Evolutionary conservation across 1,140 invertebrate species (phyloP).

Genomic region (Globodera rostochiensis): DNA sequence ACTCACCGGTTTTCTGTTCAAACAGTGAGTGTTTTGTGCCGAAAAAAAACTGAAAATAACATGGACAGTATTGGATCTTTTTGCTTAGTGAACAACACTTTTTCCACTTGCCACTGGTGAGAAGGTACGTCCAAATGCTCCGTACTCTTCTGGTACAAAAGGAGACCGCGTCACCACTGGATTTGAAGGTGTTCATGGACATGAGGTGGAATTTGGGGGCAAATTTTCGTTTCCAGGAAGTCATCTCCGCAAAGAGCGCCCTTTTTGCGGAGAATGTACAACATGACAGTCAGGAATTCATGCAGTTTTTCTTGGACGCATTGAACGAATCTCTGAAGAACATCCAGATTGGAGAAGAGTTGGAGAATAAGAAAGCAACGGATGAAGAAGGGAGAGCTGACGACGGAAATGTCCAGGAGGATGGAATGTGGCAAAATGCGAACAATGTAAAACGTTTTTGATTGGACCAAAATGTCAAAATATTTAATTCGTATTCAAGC

Average conservation of each 20-base stretch:
- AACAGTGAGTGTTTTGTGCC: not conserved
- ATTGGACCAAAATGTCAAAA: not conserved
- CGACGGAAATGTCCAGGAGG: not conserved
- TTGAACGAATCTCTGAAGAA: conserved; percentile 84
- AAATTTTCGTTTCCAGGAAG: conserved; percentile 27
- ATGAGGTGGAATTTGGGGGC: not conserved
- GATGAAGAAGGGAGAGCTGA: not conserved
- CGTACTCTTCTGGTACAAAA: not conserved
- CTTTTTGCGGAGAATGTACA: conserved; percentile 82
- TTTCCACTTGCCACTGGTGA: not conserved
- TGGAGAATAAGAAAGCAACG: not conserved
- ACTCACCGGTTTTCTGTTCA: not conserved
- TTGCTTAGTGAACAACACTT: not conserved
- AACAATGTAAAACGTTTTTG: not conserved
- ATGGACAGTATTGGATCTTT: not conserved
- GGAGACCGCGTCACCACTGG: not conserved
- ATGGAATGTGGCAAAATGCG: not conserved
- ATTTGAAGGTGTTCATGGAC: not conserved
- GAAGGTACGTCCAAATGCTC: not conserved
- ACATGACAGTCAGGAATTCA: conserved; percentile 84
- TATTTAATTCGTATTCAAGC: conserved; percentile 62
- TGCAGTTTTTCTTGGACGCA: conserved; percentile 83
- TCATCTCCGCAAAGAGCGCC: conserved; percentile 81
- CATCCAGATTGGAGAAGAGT: not conserved
- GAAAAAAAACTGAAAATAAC: not conserved